Percentiles rank a stretch among this genome's conserved stretches.
Evolutionary conservation across 1,140 invertebrate species (phyloP).

Genomic region (Micrasema minimum): DNA sequence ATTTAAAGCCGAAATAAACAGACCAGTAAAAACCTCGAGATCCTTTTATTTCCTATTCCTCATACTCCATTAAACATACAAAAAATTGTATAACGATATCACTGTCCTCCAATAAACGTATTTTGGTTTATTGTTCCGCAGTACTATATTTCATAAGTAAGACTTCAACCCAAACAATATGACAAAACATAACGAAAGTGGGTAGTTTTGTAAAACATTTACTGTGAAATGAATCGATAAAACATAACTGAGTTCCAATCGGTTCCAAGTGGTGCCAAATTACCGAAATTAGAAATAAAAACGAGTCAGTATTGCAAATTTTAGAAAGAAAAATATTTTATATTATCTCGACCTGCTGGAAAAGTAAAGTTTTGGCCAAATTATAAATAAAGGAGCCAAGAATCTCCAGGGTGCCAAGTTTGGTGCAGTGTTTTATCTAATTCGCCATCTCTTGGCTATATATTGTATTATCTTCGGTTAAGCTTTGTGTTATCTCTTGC

Average conservation of each 20-base stretch:
- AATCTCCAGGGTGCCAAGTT: slow-evolving; percentile 13
- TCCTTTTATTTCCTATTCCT: slow-evolving; percentile 4
- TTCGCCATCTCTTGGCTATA: slow-evolving; percentile 1
- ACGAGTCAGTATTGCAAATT: no score
- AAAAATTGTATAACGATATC: slow-evolving; percentile 19
- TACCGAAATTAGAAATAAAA: no score
- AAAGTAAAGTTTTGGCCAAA: slow-evolving; percentile 10
- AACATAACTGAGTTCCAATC: no score
- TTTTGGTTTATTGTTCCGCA: background rate
- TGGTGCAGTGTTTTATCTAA: slow-evolving; percentile 8
- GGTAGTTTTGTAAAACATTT: no score
- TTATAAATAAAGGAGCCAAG: slow-evolving; percentile 15
- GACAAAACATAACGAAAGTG: no score
- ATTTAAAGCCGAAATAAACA: slow-evolving; percentile 27
- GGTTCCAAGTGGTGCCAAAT: no score
- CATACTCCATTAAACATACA: slow-evolving; percentile 7
- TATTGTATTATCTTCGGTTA: slow-evolving; percentile 15
- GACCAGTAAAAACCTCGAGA: slow-evolving; percentile 6
- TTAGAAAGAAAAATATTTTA: no score
- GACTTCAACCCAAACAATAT: background rate
- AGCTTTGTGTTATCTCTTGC: slow-evolving; percentile 22
- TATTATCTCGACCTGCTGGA: no score
- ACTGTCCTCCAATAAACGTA: slow-evolving; percentile 2
- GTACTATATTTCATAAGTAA: background rate
- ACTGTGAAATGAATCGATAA: no score